phyloP scores from a whole-genome alignment of 2,797 vertebrate species.

The Acrossocheilus fasciatus region DNA sequence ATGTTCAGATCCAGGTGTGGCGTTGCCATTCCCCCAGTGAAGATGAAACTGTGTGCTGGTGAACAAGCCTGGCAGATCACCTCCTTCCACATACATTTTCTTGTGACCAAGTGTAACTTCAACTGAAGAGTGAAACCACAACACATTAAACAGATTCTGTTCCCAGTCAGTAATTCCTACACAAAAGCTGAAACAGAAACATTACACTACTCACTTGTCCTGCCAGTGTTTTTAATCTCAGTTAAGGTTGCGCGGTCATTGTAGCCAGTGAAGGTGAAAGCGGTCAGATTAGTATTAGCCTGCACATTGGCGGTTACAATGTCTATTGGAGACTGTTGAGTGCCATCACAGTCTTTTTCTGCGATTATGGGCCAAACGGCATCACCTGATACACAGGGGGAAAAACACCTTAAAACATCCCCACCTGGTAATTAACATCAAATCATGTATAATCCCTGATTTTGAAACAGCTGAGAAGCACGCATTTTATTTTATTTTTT shows the following conservation, averaged over 20 bases:
- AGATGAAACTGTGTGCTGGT: constrained; percentile 74
- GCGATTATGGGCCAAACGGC: constrained; percentile 60
- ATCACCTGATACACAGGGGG: constrained; percentile 58
- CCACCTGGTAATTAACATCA: neutral
- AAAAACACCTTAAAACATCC: no score
- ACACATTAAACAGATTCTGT: no score
- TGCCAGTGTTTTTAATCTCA: no score
- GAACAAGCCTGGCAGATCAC: constrained; percentile 64
- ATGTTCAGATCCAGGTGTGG: constrained; percentile 77
- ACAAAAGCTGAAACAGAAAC: no score
- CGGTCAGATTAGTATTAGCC: neutral
- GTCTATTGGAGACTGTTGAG: constrained; percentile 53
- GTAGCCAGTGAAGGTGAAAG: constrained; percentile 61
- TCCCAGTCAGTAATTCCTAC: no score
- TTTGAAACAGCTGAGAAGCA: no score
- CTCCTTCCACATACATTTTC: constrained; percentile 62
- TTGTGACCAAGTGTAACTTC: fast-evolving
- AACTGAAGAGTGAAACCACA: no score
- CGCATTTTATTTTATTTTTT: no score
- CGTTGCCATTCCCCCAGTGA: constrained; percentile 77
- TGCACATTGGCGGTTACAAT: no score
- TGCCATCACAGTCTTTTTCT: constrained; percentile 61
- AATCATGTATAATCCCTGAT: neutral
- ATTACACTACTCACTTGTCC: no score
- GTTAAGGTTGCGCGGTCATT: no score